Conservation (phyloP, 2,113 vertebrate genomes). For the Sorex araneus region DNA sequence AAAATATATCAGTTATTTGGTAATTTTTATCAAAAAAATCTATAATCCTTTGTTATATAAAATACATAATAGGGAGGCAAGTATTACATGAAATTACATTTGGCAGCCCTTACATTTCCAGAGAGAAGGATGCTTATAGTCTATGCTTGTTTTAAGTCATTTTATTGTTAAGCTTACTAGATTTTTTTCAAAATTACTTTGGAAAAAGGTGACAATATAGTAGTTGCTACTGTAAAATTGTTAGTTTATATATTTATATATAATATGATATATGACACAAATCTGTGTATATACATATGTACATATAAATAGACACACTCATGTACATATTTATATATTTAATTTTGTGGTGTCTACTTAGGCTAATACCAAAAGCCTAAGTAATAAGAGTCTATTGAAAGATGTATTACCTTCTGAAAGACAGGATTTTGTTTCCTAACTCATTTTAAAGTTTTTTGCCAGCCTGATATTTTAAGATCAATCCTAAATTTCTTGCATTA, state of each 20-base stretch:
- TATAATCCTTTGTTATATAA: background rate
- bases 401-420: background rate
- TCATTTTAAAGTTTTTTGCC: constrained; percentile 16
- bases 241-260: too few relatives aligned
- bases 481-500: background rate
- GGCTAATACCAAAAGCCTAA: background rate
- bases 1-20: too few relatives aligned
- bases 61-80: constrained; percentile 56
- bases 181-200: background rate
- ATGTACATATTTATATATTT: too few relatives aligned
- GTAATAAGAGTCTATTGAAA: background rate
- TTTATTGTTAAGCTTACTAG: background rate
- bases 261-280: too few relatives aligned
- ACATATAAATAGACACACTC: too few relatives aligned
- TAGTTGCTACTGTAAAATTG: background rate
- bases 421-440: constrained; percentile 44
- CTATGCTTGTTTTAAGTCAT: background rate
- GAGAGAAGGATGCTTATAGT: background rate
- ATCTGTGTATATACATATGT: too few relatives aligned
- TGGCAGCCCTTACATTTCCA: background rate
- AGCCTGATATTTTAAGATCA: background rate
- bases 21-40: background rate
- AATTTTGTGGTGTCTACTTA: background rate
- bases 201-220: constrained; percentile 24
- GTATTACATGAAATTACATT: constrained; percentile 38